A percentile compares a stretch with the other conserved stretches of the same genome.
phyloP scores from a whole-genome alignment of 2,797 vertebrate genomes.

The Dendrocincla fuliginosa region DNA sequence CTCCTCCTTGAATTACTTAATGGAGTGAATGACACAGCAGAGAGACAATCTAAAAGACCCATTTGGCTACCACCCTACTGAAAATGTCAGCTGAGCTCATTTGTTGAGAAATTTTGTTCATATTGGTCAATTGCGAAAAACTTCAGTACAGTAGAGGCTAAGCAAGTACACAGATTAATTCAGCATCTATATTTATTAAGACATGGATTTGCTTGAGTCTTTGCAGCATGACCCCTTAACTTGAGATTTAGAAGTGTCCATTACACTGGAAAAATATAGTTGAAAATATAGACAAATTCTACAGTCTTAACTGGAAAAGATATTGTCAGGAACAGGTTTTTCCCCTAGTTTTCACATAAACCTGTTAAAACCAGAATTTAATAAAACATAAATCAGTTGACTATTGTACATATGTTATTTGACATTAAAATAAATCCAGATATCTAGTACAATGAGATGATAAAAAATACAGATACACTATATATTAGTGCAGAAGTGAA shows the following conservation, averaged over 20 bases:
- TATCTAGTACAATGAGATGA: background rate
- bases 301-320: conserved; percentile 30
- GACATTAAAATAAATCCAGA: background rate
- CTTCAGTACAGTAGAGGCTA: background rate
- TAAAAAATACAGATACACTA: background rate
- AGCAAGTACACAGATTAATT: background rate
- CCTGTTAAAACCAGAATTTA: background rate
- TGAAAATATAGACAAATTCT: conserved; percentile 26
- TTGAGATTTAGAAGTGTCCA: conserved; percentile 14
- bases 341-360: background rate
- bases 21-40: conserved; percentile 30
- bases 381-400: background rate
- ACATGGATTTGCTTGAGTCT: background rate
- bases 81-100: conserved; percentile 32
- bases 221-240: background rate
- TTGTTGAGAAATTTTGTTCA: conserved; percentile 18
- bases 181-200: background rate
- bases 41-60: background rate
- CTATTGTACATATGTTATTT: background rate
- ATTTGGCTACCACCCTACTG: background rate
- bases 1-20: conserved; percentile 51
- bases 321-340: background rate
- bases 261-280: background rate
- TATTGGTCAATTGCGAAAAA: background rate
- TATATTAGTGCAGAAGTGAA: background rate